phyloP scores from a whole-genome alignment of 2,797 vertebrate species.

The Pangasius mekongensis region DNA sequence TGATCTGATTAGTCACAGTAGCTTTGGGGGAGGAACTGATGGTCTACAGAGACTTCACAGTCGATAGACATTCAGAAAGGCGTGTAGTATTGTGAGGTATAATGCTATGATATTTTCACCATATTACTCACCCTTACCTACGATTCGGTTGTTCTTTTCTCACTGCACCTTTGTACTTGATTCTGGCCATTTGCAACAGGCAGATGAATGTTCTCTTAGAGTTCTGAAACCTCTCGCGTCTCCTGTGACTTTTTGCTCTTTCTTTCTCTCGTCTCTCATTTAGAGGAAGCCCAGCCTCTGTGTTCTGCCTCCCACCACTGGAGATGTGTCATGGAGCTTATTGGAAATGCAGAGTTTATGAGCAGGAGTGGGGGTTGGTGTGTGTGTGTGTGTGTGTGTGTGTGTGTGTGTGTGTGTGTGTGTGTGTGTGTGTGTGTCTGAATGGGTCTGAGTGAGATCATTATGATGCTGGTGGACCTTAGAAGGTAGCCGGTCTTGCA shows the following conservation, averaged over 20 bases:
- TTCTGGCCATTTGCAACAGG: background rate
- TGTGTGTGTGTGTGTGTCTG: background rate
- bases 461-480: slow-evolving; percentile 61
- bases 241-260: background rate
- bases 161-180: background rate
- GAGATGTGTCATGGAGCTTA: slow-evolving; percentile 34
- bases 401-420: slow-evolving; percentile 4
- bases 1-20: background rate
- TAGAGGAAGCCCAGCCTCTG: background rate
- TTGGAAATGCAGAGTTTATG: slow-evolving; percentile 49
- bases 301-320: background rate
- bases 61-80: background rate
- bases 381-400: slow-evolving; percentile 3
- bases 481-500: slow-evolving; percentile 65
- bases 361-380: slow-evolving; percentile 2
- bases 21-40: background rate
- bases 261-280: background rate
- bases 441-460: slow-evolving; percentile 55
- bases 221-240: background rate
- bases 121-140: background rate
- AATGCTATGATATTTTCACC: background rate
- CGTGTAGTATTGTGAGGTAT: background rate
- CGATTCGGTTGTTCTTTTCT: background rate
- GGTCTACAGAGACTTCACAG: background rate
- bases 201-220: background rate